Evolutionary conservation across 2,797 vertebrate genomes (phyloP), one percentile per base, ranked within the genome.

Genomic region (Argya squamiceps): DNA sequence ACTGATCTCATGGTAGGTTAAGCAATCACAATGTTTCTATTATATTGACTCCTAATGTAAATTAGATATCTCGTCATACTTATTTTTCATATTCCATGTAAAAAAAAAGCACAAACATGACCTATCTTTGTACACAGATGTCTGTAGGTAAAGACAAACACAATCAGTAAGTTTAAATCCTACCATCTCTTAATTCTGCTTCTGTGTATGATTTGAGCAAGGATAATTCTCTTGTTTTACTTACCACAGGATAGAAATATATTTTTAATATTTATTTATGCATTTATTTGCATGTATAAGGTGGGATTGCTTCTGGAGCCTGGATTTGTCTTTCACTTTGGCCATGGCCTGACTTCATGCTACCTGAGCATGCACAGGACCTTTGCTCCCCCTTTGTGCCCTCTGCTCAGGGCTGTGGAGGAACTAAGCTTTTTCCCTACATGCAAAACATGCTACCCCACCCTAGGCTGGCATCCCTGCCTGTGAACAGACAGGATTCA

Each of bases 21-120:
- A 89, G 52, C 65, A 75, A 80, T 74, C 60, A 80, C 18, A 30
- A 27, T 30, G 11, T 49, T 93, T 81, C 69, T 92, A 19, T 60
- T 75, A 39, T 29, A 32, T 49, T 70, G 67, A 78, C 6, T 39
- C 34, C 52, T 79, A 84, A 56, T 70, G 30, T 53, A 64, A 84
- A 84, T 82, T n/a, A 67, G 41, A 34, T 29, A 37, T 52, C 16
- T 73, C 49, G 36, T 65, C 32, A 47, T 49, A 21, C 3, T 60
- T n/a, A 69, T 39, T 75, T 83, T 91, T 63, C 41, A 50, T 43
- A 65, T 50, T 79, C 18, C 14, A 12, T 58, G 20, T 43, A 20
- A 64, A 53, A 84, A 55, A 62, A 52, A 56, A 21, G 9, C 41
- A 78, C n/a, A 73, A 79, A 60, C 83, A 50, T 11, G 29, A 27